A percentile compares a stretch with the other conserved stretches of the same genome.
Evolutionary conservation across 2,113 vertebrate species (phyloP).

Genomic region (Coregonus clupeaformis): DNA sequence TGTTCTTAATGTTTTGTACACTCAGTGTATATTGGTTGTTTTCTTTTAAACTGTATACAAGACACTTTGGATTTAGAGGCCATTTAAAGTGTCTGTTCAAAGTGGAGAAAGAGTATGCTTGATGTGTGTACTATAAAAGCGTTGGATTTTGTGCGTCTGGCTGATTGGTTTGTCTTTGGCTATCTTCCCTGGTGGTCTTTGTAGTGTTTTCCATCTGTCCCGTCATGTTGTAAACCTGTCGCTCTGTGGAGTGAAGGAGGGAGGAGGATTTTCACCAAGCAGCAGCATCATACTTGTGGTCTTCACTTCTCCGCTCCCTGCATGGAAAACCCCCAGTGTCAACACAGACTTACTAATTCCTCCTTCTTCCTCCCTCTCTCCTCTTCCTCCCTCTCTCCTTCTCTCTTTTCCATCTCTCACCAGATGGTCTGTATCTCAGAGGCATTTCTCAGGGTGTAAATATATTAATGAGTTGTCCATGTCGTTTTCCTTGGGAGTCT

Average conservation of each 20-base stretch:
- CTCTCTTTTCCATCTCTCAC: neutral
- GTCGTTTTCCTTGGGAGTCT: neutral
- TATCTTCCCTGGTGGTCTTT: conserved; percentile 17
- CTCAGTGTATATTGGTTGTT: neutral
- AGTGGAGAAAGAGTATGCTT: neutral
- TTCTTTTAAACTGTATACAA: neutral
- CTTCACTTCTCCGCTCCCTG: neutral
- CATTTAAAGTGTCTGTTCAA: neutral
- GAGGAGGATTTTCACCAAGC: neutral
- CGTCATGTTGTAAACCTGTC: conserved; percentile 1
- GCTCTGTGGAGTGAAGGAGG: neutral
- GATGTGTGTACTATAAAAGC: neutral
- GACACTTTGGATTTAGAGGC: neutral
- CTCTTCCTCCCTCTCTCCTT: too few relatives aligned
- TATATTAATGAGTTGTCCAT: conserved; percentile 27
- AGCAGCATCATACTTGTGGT: neutral
- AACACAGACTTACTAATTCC: neutral
- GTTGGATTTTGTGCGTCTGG: neutral
- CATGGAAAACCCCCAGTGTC: neutral
- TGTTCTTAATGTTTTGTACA: too few relatives aligned
- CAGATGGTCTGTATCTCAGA: conserved; percentile 35
- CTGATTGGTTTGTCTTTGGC: conserved; percentile 1
- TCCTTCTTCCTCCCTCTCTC: neutral
- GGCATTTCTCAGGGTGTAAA: conserved; percentile 37
- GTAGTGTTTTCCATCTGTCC: conserved; percentile 20